Base-by-base conservation (phyloP, 2,113 vertebrate genomes). In the Scomber scombrus region DNA sequence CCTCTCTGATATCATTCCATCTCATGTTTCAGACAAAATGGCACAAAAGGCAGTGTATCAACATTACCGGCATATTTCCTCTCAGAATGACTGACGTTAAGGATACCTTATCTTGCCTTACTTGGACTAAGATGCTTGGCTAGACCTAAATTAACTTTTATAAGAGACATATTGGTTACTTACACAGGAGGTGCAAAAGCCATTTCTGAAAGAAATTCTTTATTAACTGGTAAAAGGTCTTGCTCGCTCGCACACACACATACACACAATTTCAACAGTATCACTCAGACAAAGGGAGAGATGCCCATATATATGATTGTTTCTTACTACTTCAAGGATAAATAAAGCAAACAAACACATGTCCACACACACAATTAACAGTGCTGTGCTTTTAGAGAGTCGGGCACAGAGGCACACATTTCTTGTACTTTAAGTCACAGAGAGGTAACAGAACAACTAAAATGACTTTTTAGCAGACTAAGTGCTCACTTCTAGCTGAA, bases 1-100 rank as follows among this genome's bases (percentile, higher is more conserved):
- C 34, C 15, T 79, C 75, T 82, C 81, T 82, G 82, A 87, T 88
- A 86, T 85, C 82, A 56, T 75, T 80, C 66, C 80, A 61, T 84
- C 85, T 86, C 43, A 6, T 70, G 54, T 86, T 85, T 75, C 81
- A 62, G 51, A 77, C 45, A 78, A 85, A 82, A 79, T 65, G 61
- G 65, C 62, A 75, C 73, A 51, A 55, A 68, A 87, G 50, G 60
- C 63, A 67, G 46, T 10, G 18, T 8, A 65, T 49, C 76, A 62
- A 65, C 8, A 19, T 58, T 51, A 56, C 12, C 65, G 57, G 64
- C 34, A 60, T 61, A 56, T 78, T 76, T 84, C 61, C 66, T 67
- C 55, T 2, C 16, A 54, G 45, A 87, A 82, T 40, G 52, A 50
- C 71, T 80, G 71, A 77, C 3, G 2, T 78, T 92, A 52, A 71